phyloP scores from a whole-genome alignment of 2,888 invertebrate genomes.

The Drosophila melanosoma region DNA sequence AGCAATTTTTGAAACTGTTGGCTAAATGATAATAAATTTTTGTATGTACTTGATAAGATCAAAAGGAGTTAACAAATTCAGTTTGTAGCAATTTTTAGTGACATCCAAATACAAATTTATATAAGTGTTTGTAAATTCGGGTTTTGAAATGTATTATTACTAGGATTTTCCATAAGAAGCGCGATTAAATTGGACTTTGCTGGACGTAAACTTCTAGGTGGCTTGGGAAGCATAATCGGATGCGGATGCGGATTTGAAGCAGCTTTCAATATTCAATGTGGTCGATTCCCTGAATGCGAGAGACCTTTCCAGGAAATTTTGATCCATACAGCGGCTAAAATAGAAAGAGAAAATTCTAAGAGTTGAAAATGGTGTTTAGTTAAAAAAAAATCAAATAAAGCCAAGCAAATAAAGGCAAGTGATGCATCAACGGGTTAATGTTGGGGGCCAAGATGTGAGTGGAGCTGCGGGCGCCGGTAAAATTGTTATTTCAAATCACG shows the following conservation, averaged over 20 bases:
- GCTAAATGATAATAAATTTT: slow-evolving; percentile 30
- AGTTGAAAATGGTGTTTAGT: slow-evolving; percentile 17
- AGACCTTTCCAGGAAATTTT: slow-evolving; percentile 2
- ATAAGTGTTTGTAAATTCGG: slow-evolving; percentile 35
- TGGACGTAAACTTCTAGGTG: slow-evolving; percentile 22
- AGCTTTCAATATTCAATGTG: slow-evolving; percentile 10
- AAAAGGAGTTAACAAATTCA: slow-evolving; percentile 38
- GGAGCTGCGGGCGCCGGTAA: slow-evolving; percentile 42
- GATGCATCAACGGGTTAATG: slow-evolving; percentile 46
- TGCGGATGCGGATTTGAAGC: slow-evolving; percentile 12
- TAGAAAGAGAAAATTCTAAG: neutral
- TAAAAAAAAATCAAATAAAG: slow-evolving; percentile 36
- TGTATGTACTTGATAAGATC: slow-evolving; percentile 34
- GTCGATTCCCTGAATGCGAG: neutral
- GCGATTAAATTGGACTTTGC: slow-evolving; percentile 3
- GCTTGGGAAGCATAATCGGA: slow-evolving; percentile 10
- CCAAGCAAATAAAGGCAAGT: slow-evolving; percentile 44
- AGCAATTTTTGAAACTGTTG: slow-evolving; percentile 33
- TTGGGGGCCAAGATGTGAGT: slow-evolving; percentile 12
- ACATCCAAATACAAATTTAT: slow-evolving; percentile 6
- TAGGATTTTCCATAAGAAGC: slow-evolving; percentile 33
- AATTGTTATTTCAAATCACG: slow-evolving; percentile 79
- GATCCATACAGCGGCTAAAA: slow-evolving; percentile 7
- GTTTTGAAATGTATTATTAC: neutral
- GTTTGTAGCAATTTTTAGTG: slow-evolving; percentile 23